phyloP scores from a whole-genome alignment of 2,888 invertebrate genomes.

The Nezara viridula region DNA sequence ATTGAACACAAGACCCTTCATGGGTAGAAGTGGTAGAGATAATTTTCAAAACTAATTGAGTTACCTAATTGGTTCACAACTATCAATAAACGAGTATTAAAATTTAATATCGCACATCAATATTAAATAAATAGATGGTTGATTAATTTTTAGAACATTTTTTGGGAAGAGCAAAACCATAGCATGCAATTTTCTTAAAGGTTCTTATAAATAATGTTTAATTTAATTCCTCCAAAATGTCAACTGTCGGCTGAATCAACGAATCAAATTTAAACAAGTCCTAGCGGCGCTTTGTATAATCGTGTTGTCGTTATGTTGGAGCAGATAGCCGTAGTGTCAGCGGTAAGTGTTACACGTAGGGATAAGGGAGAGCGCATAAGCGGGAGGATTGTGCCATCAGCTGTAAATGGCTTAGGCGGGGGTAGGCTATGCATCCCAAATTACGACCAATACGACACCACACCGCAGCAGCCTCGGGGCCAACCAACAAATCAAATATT shows the following conservation, averaged over 20 bases:
- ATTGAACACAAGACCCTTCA: too few relatives aligned
- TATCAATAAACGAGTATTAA: too few relatives aligned
- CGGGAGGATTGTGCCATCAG: conserved; percentile 27
- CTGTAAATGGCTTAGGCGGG: neutral
- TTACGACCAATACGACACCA: neutral
- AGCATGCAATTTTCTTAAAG: too few relatives aligned
- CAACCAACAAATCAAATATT: conserved; percentile 15
- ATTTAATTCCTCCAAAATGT: too few relatives aligned
- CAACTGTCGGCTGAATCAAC: neutral
- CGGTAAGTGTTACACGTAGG: conserved; percentile 17
- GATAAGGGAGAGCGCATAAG: neutral
- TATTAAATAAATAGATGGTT: too few relatives aligned
- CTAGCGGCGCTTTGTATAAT: neutral
- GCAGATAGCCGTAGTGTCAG: neutral
- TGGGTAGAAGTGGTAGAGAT: too few relatives aligned
- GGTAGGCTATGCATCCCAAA: conserved; percentile 1
- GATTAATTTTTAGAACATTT: too few relatives aligned
- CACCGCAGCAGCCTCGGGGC: neutral
- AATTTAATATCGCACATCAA: too few relatives aligned
- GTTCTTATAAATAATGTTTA: too few relatives aligned
- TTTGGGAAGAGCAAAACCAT: too few relatives aligned
- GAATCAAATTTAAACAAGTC: neutral
- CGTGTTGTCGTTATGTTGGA: neutral
- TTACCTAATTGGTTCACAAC: too few relatives aligned
- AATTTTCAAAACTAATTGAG: too few relatives aligned